Percentiles rank a stretch among this genome's conserved stretches.
Evolutionary conservation across 1,140 invertebrate species (phyloP).

Genomic region (Tribolium madens): DNA sequence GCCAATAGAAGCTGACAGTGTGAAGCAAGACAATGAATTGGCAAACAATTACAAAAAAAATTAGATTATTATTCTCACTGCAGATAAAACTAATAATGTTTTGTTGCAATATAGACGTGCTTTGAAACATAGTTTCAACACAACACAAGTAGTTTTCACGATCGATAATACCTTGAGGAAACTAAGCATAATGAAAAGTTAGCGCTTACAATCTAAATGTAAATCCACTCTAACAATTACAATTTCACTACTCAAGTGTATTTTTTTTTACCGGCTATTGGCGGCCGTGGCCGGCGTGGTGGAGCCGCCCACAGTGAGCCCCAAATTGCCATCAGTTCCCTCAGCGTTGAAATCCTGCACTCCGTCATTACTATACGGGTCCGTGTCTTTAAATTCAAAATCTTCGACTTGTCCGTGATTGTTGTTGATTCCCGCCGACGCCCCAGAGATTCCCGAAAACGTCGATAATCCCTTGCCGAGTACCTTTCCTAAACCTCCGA

Average conservation of each 20-base stretch:
- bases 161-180: too few relatives aligned
- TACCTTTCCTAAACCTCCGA: conserved; percentile 84
- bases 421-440: conserved; percentile 62
- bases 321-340: conserved; percentile 45
- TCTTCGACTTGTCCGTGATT: conserved; percentile 69
- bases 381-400: conserved; percentile 76
- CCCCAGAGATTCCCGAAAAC: conserved; percentile 68
- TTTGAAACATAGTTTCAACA: too few relatives aligned
- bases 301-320: conserved; percentile 47
- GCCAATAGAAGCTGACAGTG: background rate
- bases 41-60: background rate
- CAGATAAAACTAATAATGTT: too few relatives aligned
- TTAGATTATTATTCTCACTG: too few relatives aligned
- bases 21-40: background rate
- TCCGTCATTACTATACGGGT: conserved; percentile 59
- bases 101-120: too few relatives aligned
- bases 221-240: background rate
- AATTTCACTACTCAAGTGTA: background rate
- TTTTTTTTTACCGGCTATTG: conserved; percentile 50
- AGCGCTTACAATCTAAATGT: too few relatives aligned
- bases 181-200: too few relatives aligned
- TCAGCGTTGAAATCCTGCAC: conserved; percentile 52
- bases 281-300: conserved; percentile 53
- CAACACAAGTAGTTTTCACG: too few relatives aligned
- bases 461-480: conserved; percentile 78